Evolutionary conservation across 2,797 vertebrate species (phyloP).

Genomic region (Lophius americanus): DNA sequence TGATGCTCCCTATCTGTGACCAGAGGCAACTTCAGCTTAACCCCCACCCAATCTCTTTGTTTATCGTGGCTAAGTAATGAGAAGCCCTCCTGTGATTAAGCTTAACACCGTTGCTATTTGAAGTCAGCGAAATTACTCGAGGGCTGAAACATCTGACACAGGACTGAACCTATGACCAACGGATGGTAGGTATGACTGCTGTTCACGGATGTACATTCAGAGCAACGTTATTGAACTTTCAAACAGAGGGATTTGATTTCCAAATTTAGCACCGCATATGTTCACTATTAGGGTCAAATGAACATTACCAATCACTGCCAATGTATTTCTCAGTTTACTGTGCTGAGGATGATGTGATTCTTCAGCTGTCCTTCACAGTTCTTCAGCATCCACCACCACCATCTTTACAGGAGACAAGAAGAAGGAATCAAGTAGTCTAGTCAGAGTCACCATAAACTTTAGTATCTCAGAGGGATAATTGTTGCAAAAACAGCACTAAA

Average conservation of each 20-base stretch:
- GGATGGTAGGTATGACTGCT: neutral
- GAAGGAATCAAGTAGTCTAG: too few species aligned
- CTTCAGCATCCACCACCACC: neutral
- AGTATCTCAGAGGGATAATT: too few species aligned
- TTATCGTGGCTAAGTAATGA: conserved; percentile 56
- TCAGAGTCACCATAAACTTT: too few species aligned
- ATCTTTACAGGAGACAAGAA: neutral
- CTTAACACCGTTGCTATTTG: conserved; percentile 42
- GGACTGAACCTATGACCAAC: too few species aligned
- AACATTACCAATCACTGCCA: neutral
- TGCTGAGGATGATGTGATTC: conserved; percentile 14
- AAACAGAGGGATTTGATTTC: neutral
- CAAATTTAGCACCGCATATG: conserved; percentile 1
- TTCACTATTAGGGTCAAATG: conserved; percentile 1
- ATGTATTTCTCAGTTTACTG: neutral
- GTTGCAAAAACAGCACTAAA: too few species aligned
- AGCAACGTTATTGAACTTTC: conserved; percentile 1
- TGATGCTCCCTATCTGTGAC: conserved; percentile 79
- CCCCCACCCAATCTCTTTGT: conserved; percentile 53
- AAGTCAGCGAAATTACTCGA: too few species aligned
- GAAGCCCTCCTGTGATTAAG: conserved; percentile 61
- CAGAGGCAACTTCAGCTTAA: conserved; percentile 61
- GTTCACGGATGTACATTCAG: conserved; percentile 23
- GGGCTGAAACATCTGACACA: too few species aligned
- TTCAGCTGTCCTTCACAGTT: neutral